Conservation (phyloP, 2,113 vertebrate species). For the Nothoprocta perdicaria region DNA sequence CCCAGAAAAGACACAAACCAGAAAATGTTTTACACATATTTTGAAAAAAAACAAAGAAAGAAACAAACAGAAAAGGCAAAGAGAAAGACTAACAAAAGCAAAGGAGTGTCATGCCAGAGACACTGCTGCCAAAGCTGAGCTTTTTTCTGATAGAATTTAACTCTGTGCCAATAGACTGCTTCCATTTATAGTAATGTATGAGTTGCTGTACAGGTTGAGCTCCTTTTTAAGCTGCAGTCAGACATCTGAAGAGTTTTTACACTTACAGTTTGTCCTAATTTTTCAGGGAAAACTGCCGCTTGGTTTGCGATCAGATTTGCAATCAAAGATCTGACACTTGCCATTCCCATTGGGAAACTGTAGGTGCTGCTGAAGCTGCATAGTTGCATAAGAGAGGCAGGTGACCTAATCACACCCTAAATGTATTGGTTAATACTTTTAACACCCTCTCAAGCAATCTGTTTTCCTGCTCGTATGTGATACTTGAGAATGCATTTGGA, state of each 20-base stretch:
- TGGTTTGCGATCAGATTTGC: background rate
- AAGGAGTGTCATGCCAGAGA: background rate
- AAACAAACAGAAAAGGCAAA: background rate
- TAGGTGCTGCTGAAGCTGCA: slow-evolving; percentile 71
- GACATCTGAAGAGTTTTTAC: background rate
- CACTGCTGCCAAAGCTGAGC: background rate
- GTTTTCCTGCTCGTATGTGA: slow-evolving; percentile 60
- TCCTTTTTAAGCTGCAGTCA: background rate
- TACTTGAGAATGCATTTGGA: slow-evolving; percentile 27
- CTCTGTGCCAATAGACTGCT: background rate
- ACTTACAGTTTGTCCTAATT: background rate
- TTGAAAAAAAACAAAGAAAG: background rate
- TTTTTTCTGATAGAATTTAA: background rate
- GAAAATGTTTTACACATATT: background rate
- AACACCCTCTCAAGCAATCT: slow-evolving; percentile 1
- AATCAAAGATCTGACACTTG: background rate
- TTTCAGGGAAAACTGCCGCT: background rate
- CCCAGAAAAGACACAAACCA: background rate
- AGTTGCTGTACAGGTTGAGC: background rate
- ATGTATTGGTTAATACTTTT: slow-evolving; percentile 59
- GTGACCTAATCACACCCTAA: background rate
- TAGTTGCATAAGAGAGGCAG: slow-evolving; percentile 15
- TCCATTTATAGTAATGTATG: background rate
- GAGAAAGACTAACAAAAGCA: background rate
- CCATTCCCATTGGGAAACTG: slow-evolving; percentile 63